Percentiles rank a stretch among this genome's conserved stretches.
Evolutionary conservation across 1,140 invertebrate species (phyloP).

Genomic region (Sesamia nonagrioides): DNA sequence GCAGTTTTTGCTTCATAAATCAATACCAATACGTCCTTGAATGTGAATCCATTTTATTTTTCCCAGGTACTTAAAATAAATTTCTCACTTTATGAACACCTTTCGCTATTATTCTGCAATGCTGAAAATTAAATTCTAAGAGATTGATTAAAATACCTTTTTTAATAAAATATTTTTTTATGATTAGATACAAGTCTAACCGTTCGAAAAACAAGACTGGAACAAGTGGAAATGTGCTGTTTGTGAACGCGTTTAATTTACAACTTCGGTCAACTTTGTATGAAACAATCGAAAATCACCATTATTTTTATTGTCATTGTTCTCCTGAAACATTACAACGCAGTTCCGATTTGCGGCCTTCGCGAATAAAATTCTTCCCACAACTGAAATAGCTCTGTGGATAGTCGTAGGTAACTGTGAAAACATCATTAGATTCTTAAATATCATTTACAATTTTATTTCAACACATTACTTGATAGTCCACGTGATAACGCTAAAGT

Average conservation of each 20-base stretch:
- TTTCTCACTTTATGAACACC: not conserved
- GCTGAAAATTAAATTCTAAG: not conserved
- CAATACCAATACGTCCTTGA: conserved; percentile 33
- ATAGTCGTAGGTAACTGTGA: conserved; percentile 16
- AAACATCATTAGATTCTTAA: conserved; percentile 28
- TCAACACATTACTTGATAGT: conserved; percentile 5
- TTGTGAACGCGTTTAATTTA: not conserved
- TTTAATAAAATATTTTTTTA: too few relatives aligned
- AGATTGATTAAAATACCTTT: not conserved
- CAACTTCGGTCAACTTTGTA: not conserved
- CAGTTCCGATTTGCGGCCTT: not conserved
- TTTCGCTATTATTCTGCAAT: not conserved
- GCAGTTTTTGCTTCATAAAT: conserved; percentile 35
- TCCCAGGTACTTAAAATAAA: not conserved
- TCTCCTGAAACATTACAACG: not conserved
- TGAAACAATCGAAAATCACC: not conserved
- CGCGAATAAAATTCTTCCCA: conserved; percentile 36
- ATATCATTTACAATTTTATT: conserved; percentile 37
- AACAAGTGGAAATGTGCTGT: not conserved
- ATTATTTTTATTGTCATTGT: not conserved
- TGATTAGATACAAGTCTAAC: too few relatives aligned
- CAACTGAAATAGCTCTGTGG: conserved; percentile 29
- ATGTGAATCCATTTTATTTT: conserved; percentile 26
- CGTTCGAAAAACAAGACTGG: too few relatives aligned
- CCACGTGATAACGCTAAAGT: conserved; percentile 35